phyloP scores from a whole-genome alignment of 2,797 vertebrate species.

The Adrianichthys oophorus region DNA sequence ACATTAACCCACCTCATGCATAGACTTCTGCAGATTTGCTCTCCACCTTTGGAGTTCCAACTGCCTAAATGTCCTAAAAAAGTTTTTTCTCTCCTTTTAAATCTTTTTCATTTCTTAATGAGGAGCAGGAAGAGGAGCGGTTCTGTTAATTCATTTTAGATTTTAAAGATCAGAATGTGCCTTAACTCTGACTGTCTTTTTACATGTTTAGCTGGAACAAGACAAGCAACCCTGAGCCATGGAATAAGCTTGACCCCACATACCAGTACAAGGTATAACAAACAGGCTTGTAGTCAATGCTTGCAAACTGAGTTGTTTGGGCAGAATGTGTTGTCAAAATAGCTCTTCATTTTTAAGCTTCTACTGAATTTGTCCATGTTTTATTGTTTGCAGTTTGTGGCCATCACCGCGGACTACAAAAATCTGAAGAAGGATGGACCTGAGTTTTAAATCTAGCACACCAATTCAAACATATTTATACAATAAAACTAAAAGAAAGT shows the following conservation, averaged over 20 bases:
- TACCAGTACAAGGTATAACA: conserved; percentile 89
- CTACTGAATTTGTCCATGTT: background rate
- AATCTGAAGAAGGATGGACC: conserved; percentile 88
- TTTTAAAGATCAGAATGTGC: background rate
- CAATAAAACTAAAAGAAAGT: background rate
- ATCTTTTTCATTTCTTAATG: too few species aligned
- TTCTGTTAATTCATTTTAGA: too few species aligned
- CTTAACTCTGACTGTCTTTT: conserved; percentile 8
- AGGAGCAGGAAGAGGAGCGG: too few species aligned
- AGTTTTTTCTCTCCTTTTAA: too few species aligned
- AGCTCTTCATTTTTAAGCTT: background rate
- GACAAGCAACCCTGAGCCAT: conserved; percentile 89
- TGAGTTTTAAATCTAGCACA: conserved; percentile 79
- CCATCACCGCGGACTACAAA: conserved; percentile 86
- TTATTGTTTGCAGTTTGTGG: conserved; percentile 78
- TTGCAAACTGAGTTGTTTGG: background rate
- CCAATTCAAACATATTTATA: background rate
- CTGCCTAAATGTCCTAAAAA: too few species aligned
- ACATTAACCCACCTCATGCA: too few species aligned
- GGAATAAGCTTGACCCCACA: conserved; percentile 88
- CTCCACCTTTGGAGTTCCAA: too few species aligned
- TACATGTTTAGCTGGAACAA: conserved; percentile 85
- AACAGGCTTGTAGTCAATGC: background rate
- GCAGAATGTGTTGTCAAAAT: background rate
- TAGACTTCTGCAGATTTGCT: too few species aligned